Evolutionary conservation across 2,888 invertebrate genomes (phyloP).

Genomic region (Agelastica alni): DNA sequence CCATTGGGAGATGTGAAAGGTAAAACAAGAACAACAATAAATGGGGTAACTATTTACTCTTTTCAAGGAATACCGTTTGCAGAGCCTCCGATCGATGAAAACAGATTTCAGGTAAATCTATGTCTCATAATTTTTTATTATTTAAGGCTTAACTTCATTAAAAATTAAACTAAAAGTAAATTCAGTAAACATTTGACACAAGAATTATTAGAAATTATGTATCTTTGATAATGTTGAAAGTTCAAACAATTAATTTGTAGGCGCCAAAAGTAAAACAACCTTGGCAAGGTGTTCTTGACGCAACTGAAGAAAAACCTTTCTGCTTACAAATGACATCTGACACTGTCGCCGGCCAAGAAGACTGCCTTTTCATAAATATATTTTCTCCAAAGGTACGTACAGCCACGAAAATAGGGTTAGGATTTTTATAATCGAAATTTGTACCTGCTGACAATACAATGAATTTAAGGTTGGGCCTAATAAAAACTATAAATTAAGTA

Average conservation of each 20-base stretch:
- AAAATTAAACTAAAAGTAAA: too few relatives aligned
- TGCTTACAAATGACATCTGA: constrained; percentile 38
- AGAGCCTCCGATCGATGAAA: constrained; percentile 37
- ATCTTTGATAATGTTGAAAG: too few relatives aligned
- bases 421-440: too few relatives aligned
- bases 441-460: too few relatives aligned
- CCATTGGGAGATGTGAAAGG: constrained; percentile 35
- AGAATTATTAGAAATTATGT: too few relatives aligned
- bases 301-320: constrained; percentile 35
- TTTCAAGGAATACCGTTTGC: constrained; percentile 42
- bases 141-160: too few relatives aligned
- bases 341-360: constrained; percentile 36
- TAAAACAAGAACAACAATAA: constrained; percentile 26
- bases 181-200: too few relatives aligned
- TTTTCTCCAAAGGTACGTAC: constrained; percentile 38
- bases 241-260: constrained; percentile 22
- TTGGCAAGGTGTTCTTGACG: constrained; percentile 40
- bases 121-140: too few relatives aligned
- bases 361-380: constrained; percentile 43
- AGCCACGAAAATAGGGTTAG: too few relatives aligned
- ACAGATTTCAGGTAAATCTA: constrained; percentile 39
- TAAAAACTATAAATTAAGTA: too few relatives aligned
- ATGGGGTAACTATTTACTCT: constrained; percentile 30
- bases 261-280: constrained; percentile 36
- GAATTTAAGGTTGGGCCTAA: too few relatives aligned